These are phyloP conservation scores for Lepus americanus DNA, from an alignment of 2,113 vertebrate species.

Conservation along the genomic window DNA sequence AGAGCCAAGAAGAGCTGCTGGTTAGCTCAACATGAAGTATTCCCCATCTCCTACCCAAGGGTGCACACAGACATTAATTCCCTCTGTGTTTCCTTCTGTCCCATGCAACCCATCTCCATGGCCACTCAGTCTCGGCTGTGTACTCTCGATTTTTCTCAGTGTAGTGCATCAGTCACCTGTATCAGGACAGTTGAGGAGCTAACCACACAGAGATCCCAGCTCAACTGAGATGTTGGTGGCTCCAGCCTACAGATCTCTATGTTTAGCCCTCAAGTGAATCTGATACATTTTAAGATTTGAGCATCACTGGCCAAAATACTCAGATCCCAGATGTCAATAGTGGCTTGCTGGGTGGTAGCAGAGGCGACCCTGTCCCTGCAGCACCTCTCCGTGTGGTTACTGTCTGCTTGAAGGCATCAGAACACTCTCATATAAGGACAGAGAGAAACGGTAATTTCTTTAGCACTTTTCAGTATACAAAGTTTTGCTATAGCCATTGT, in stretches of 20 bases:
- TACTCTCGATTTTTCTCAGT: neutral
- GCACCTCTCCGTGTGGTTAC: neutral
- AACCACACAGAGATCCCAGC: too few relatives aligned
- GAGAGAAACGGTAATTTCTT: neutral
- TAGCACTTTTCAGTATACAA: neutral
- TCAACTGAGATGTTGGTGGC: neutral
- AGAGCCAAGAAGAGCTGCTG: neutral
- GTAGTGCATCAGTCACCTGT: neutral
- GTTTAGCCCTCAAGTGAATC: neutral
- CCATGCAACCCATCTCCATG: rapidly evolving
- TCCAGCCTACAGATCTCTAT: neutral
- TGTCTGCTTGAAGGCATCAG: rapidly evolving
- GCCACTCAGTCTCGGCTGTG: neutral
- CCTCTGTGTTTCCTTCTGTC: rapidly evolving
- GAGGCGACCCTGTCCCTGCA: neutral
- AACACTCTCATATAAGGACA: neutral
- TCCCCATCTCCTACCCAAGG: neutral
- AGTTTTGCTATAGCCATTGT: neutral
- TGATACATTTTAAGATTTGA: neutral
- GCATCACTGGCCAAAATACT: neutral
- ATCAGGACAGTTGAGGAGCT: neutral
- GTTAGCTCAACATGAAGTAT: rapidly evolving
- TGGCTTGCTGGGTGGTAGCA: neutral
- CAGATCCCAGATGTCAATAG: neutral
- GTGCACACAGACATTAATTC: neutral